phyloP scores from a whole-genome alignment of 2,113 vertebrate species.

The Climacteris rufus region DNA sequence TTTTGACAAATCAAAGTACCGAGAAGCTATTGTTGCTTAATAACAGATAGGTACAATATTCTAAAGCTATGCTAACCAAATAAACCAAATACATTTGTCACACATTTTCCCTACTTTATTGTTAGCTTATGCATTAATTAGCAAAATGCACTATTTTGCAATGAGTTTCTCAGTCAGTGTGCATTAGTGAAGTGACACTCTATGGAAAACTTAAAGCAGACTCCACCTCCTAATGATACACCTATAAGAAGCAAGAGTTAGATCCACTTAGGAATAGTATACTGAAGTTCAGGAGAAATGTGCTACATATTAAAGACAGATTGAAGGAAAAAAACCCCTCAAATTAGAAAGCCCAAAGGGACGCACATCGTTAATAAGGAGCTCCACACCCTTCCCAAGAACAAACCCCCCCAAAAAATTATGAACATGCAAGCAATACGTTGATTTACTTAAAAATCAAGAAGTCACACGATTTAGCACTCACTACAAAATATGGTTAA shows the following conservation, averaged over 20 bases:
- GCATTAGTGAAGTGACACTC: slow-evolving; percentile 45
- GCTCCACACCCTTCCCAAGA: slow-evolving; percentile 69
- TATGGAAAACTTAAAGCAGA: slow-evolving; percentile 32
- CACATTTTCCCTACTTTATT: background rate
- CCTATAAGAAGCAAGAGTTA: slow-evolving; percentile 38
- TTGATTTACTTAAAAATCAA: slow-evolving; percentile 76
- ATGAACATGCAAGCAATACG: slow-evolving; percentile 82
- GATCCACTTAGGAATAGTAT: slow-evolving; percentile 19
- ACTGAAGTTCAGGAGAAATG: background rate
- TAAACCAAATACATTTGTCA: background rate
- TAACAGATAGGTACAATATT: background rate
- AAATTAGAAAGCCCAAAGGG: slow-evolving; percentile 72
- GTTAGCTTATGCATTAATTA: slow-evolving; percentile 43
- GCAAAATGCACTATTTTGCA: slow-evolving; percentile 32
- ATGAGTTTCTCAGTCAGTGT: slow-evolving; percentile 27
- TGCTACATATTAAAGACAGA: slow-evolving; percentile 25
- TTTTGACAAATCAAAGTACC: background rate
- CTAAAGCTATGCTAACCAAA: background rate
- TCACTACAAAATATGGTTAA: slow-evolving; percentile 85
- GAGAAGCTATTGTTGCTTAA: background rate
- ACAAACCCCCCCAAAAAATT: slow-evolving; percentile 62
- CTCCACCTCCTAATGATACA: slow-evolving; percentile 18
- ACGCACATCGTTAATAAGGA: slow-evolving; percentile 76
- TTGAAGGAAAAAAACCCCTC: background rate
- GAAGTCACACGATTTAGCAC: slow-evolving; percentile 85